phyloP scores from a whole-genome alignment of 2,888 invertebrate species.

The Tortrix viridana region DNA sequence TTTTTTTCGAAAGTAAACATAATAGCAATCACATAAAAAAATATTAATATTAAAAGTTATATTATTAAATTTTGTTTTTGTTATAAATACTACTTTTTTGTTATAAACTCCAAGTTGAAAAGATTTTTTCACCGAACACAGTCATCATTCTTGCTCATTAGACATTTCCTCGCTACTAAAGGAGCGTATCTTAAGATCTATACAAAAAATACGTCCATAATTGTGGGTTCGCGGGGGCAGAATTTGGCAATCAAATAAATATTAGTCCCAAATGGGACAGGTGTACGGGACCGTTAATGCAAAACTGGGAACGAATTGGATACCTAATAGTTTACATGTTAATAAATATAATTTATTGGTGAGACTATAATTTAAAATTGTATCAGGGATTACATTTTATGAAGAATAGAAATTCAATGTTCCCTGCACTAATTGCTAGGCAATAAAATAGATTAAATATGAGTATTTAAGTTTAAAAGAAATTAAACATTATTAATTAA shows the following conservation, averaged over 20 bases:
- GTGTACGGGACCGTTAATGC: slow-evolving; percentile 56
- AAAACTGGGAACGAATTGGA: slow-evolving; percentile 48
- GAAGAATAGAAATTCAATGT: neutral
- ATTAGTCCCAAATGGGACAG: slow-evolving; percentile 73
- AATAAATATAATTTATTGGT: slow-evolving; percentile 47
- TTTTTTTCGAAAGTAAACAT: too few relatives aligned
- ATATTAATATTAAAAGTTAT: too few relatives aligned
- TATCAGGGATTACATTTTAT: neutral
- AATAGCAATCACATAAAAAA: too few relatives aligned
- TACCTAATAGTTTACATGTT: slow-evolving; percentile 48
- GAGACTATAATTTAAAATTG: slow-evolving; percentile 10
- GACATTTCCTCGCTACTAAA: slow-evolving; percentile 17
- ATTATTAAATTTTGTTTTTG: too few relatives aligned
- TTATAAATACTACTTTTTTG: too few relatives aligned
- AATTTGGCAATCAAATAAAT: slow-evolving; percentile 82
- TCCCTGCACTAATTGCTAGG: neutral
- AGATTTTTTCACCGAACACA: neutral
- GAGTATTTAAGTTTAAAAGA: neutral
- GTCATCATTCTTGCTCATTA: slow-evolving; percentile 18
- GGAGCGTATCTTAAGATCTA: slow-evolving; percentile 44
- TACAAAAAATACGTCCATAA: slow-evolving; percentile 47
- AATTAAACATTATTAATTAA: too few relatives aligned
- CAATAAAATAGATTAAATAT: neutral
- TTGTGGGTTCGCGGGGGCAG: slow-evolving; percentile 45
- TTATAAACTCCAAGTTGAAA: neutral